Base-by-base conservation (phyloP, 2,888 invertebrate species). In the Dolichomitus sp. region DNA sequence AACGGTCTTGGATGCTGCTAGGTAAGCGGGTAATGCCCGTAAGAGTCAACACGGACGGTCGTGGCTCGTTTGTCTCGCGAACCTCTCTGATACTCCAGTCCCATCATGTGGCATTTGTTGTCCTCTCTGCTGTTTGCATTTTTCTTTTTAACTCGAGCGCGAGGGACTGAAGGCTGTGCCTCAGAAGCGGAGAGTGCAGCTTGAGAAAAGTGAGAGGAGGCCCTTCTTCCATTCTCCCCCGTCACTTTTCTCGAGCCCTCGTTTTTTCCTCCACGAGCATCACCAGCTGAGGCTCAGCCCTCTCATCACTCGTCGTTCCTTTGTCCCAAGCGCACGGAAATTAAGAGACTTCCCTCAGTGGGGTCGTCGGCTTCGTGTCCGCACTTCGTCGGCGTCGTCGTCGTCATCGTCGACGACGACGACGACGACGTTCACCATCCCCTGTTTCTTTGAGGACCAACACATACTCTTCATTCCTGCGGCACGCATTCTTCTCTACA, bases 271-370 rank as follows among this genome's bases (percentile, higher is more conserved):
- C 68, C 33, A 54, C 54, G 54, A 27, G 69, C 66, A 42, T 33
- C 12, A 59, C 30, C 37, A 19, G 57, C 65, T 19, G 33, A 48
- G 57, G 50, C 48, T 23, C 7, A 63, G 23, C 82, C 77, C 87
- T 87, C 88, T 88, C 85, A 37, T 59, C 63, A 57, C 76, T 83
- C 80, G 86, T 85, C 84, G 72, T 83, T 82, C 82, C 86, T 90
- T 89, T 86, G 88, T 87, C 84, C 85, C 84, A 85, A 37, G 84
- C 86, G 87, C 88, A 87, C 87, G 88, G 89, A 92, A 91, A 93
- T 93, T 92, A 92, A 91, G 91, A 92, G 91, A 90, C 91, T 91
- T 88, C 89, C 88, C 89, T 85, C 88, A 83, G 85, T 84, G 76
- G 72, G 77, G 83, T 81, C 83, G 76, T 80, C 83, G 78, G 70